Evolutionary conservation across 2,888 invertebrate genomes (phyloP), one percentile per base, ranked within the genome.

Genomic region (Rhabditophanes sp.): DNA sequence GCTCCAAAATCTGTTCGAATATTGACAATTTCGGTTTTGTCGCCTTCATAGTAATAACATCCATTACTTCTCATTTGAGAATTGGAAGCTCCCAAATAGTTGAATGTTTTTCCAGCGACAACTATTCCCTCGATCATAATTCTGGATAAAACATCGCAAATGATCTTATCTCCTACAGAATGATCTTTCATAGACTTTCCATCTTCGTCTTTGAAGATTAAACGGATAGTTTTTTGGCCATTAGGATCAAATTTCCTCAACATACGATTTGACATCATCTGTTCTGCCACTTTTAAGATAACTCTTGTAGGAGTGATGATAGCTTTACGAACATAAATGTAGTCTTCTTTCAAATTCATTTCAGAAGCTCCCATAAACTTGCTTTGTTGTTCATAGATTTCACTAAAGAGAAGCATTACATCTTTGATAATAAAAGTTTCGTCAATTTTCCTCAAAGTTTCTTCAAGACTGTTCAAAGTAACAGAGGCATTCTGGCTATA

Each of bases 221-320:
- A 43, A 6, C 57, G 44, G 9, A 60, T 39, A 12, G 54, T 47
- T n/a, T n/a, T n/a, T 12, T 54, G 47, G n/a, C n/a, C n/a, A n/a
- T n/a, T n/a, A 1, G 44, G 47, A 8, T 42, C 45, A 16, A 55
- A 46, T 5, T 25, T 30, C 11, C 64, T 34, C 8, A 64, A 34
- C 4, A 60, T 57, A 25, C 64, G 55, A 42, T 65, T 63, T 7
- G 53, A 51, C 64, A 64, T 63, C 30, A 64, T 39, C 32, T 53
- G 41, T 32, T 64, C 64, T 2, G 56, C 48, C 17, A 50, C 44
- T 35, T 51, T 53, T 12, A 64, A 33, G 11, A 44, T 35, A n/a
- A 44, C 35, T 3, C 64, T 44, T 8, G 58, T 49, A 5, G 64
- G 64, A 0, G 64, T 64, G 24, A 59, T 44, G n/a, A n/a, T n/a